A percentile compares a stretch with the other conserved stretches of the same genome.
Conservation (phyloP, 2,888 invertebrate genomes). For the Dicycla oo region DNA sequence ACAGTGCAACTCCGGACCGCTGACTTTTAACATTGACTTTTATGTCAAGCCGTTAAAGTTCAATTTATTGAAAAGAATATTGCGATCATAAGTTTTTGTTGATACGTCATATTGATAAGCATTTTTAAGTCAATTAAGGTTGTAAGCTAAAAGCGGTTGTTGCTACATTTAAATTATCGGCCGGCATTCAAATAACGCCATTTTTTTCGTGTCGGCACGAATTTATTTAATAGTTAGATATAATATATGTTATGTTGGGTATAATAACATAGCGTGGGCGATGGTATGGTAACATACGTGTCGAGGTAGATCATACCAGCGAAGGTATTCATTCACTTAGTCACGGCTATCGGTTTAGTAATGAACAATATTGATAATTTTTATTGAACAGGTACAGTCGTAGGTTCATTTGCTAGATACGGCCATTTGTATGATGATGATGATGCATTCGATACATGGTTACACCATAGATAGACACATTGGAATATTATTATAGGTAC, state of each 20-base stretch:
- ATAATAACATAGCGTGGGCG: constrained; percentile 83
- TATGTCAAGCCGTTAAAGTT: constrained; percentile 67
- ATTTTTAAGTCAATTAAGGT: constrained; percentile 91
- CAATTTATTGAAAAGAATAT: constrained; percentile 62
- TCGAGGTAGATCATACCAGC: constrained; percentile 64
- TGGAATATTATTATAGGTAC: neutral
- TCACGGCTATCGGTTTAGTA: constrained; percentile 76
- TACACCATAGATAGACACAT: constrained; percentile 13
- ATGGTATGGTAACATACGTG: constrained; percentile 70
- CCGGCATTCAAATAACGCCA: constrained; percentile 90
- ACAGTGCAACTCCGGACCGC: constrained; percentile 75
- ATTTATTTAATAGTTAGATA: constrained; percentile 87
- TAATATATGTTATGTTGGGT: constrained; percentile 84
- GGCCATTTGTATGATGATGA: constrained; percentile 45
- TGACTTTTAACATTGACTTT: constrained; percentile 68
- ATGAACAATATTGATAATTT: constrained; percentile 71
- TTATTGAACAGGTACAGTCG: constrained; percentile 64
- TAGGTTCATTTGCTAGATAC: constrained; percentile 56
- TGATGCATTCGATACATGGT: constrained; percentile 28
- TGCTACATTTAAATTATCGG: constrained; percentile 91
- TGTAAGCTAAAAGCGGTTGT: constrained; percentile 91
- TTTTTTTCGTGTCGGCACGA: constrained; percentile 90
- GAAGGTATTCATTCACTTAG: constrained; percentile 78
- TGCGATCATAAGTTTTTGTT: constrained; percentile 69
- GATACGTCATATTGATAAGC: constrained; percentile 86